Conservation (phyloP, 1,140 invertebrate species). For the Drosophila baimaii region DNA sequence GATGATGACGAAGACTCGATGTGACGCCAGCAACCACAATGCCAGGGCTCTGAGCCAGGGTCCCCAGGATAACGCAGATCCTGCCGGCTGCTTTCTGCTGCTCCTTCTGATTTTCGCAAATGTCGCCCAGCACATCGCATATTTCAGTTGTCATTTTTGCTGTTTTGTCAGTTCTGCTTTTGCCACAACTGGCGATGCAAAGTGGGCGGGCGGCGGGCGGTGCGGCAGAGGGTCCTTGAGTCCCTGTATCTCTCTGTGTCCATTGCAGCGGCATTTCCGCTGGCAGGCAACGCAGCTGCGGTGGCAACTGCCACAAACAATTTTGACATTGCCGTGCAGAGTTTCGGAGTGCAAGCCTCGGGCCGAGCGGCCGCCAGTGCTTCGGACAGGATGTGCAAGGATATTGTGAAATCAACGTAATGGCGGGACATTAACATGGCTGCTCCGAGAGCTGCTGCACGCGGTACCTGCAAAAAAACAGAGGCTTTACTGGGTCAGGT, state of each 20-base stretch:
- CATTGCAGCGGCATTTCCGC: slow-evolving; percentile 64
- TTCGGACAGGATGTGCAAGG: slow-evolving; percentile 72
- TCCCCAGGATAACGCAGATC: slow-evolving; percentile 27
- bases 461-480: background rate
- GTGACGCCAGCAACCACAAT: slow-evolving; percentile 67
- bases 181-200: slow-evolving; percentile 35
- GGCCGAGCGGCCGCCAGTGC: slow-evolving; percentile 20
- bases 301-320: slow-evolving; percentile 79
- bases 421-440: slow-evolving; percentile 73
- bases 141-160: slow-evolving; percentile 78
- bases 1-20: slow-evolving; percentile 42
- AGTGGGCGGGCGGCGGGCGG: background rate
- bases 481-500: background rate
- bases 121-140: slow-evolving; percentile 63
- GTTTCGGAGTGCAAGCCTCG: slow-evolving; percentile 24
- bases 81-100: background rate
- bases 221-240: background rate
- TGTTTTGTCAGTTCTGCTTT: slow-evolving; percentile 72
- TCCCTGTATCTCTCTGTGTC: slow-evolving; percentile 9
- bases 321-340: slow-evolving; percentile 72
- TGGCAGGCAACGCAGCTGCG: slow-evolving; percentile 68
- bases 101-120: slow-evolving; percentile 33
- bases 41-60: slow-evolving; percentile 37
- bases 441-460: slow-evolving; percentile 38
- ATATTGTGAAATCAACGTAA: slow-evolving; percentile 81